Evolutionary conservation across 2,113 vertebrate genomes (phyloP).

Genomic region (Naja naja): DNA sequence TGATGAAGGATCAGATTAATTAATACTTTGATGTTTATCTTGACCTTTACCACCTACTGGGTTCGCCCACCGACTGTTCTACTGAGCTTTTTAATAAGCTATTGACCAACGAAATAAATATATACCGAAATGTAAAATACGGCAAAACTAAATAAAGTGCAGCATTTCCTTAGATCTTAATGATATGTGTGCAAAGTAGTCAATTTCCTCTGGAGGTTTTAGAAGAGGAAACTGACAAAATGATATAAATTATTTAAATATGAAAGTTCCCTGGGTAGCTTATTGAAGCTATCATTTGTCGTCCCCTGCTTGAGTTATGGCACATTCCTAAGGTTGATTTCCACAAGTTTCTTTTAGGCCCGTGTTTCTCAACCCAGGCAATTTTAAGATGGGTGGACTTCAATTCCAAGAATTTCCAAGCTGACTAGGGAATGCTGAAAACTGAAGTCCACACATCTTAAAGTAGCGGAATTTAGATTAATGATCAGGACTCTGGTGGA

Average conservation of each 20-base stretch:
- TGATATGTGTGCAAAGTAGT: conserved; percentile 17
- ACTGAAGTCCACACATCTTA: neutral
- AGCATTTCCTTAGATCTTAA: conserved; percentile 36
- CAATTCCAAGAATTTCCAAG: neutral
- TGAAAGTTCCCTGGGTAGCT: neutral
- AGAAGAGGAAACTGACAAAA: conserved; percentile 35
- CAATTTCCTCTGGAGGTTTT: conserved; percentile 16
- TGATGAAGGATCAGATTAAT: conserved; percentile 11
- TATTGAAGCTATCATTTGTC: neutral
- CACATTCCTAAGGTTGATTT: neutral
- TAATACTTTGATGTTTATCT: conserved; percentile 40
- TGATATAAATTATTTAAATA: conserved; percentile 14
- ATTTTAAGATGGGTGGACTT: neutral
- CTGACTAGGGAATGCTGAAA: neutral
- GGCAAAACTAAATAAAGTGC: conserved; percentile 31
- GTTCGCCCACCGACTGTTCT: conserved; percentile 4
- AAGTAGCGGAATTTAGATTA: neutral
- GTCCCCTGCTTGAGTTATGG: neutral
- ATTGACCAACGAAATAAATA: conserved; percentile 30
- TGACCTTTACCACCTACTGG: conserved; percentile 27
- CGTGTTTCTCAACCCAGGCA: neutral
- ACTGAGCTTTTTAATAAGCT: conserved; percentile 20
- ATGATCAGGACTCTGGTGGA: neutral
- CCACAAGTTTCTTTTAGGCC: neutral
- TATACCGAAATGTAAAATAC: conserved; percentile 37